Base-by-base conservation (phyloP, 2,113 vertebrate species). In the Morone chrysops region DNA sequence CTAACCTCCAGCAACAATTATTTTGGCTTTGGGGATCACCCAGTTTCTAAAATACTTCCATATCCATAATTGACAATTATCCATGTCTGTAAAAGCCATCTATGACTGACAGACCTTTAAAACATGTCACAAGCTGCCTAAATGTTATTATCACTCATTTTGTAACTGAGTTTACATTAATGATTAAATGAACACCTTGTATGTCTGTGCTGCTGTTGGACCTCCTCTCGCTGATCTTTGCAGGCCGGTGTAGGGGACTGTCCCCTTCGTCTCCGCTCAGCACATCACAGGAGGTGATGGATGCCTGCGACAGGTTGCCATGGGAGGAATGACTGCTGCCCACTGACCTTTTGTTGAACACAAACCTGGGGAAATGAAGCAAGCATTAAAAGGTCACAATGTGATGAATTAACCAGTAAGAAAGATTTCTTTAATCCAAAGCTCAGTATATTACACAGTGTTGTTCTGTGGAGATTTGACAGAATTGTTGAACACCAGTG, bases 261-360 rank as follows among this genome's bases (percentile, higher is more conserved):
- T 96, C 96, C 38, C 94, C 93, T 18, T 98, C 97, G 50, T 98
- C 97, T 65, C 95, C 90, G 0, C 94, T 95, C 72, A 96, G 94
- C 78, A 96, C 94, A 2, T 97, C 97, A 63, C 94, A 91, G 45
- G 96, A 96, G 41, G 90, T 91, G 78, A 90, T 78, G 6, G 95
- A 96, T 36, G 94, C 95, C 87, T 97, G 97, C 4, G 96, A 97
- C 90, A 97, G 92, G 90, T 96, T 97, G 69, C 96, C 96, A 20
- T 97, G 96, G 65, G 97, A 97, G 0, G 94, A 95, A 84, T 94
- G 96, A 70, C 94, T 70, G 65, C 94, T 96, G 84, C 94, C 94
- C 76, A 92, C 87, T 53, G 96, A 95, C 16, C 95, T 95, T 83
- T 96, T 97, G 83, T 90, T 94, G 81, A 95, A 87, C 18, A 95